Base-by-base conservation (phyloP, 2,797 vertebrate genomes). In the Schizopygopsis malacanthus region DNA sequence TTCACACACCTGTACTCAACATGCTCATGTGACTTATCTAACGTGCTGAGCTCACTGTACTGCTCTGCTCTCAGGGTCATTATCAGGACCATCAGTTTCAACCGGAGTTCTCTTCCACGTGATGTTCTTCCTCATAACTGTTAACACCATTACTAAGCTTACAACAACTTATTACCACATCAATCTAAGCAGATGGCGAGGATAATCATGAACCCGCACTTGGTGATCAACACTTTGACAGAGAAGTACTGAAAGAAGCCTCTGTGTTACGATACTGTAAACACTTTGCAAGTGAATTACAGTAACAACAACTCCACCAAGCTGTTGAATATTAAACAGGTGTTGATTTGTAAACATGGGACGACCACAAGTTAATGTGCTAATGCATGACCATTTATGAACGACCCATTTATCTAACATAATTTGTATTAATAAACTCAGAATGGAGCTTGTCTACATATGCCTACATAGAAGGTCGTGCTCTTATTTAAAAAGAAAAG, bases 1-100 rank as follows among this genome's bases (percentile, higher is more conserved):
- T 56, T 82, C 77, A 73, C 50, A 82, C 75, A 63, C 37, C 56
- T 78, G 47, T 71, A 80, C 82, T 81, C 75, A 84, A 82, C 41
- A 87, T 47, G 50, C 37, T 43, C 20, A 47, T 83, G 54, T 15
- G 70, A 81, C 20, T 81, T 28, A 33, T 25, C 15, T 28, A 72
- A 82, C 37, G 25, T 37, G 54, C 70, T 63, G 70, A 75, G 28
- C 70, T 75, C 54, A 61, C 47, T 1, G 4, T 75, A 20, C 33
- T 10, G 8, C 25, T 50, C 43, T 39, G 16, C 28, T 33, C 28
- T 33, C 28, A 33, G 61, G 45, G 13, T 81, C 37, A 71, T 8
- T 41, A 71, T 28, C 47, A 71, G 37, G 37, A 25, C 37, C 8
- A 70, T 33, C 18, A 37, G 39, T 47, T 82, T 56, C 18, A 72